Conservation (phyloP, 1,140 invertebrate species). For the Trichogramma pretiosum region DNA sequence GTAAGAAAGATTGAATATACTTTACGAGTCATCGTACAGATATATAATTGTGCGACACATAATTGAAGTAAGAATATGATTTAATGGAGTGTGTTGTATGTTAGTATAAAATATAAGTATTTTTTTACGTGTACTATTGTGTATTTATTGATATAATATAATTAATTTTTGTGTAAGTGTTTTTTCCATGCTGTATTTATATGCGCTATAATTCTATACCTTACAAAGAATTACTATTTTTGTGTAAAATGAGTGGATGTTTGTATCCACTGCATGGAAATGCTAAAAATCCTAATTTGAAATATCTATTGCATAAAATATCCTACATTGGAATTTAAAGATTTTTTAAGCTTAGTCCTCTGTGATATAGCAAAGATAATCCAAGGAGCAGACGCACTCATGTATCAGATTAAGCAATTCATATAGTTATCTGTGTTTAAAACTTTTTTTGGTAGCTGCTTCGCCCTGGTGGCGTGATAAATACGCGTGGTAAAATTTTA, state of each 20-base stretch:
- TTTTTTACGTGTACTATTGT: conserved; percentile 38
- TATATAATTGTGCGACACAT: conserved; percentile 7
- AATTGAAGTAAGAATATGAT: too few species aligned
- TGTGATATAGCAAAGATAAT: conserved; percentile 37
- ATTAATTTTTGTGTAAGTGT: too few species aligned
- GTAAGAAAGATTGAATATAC: conserved; percentile 18
- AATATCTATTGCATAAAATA: conserved; percentile 32
- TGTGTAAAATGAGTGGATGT: conserved; percentile 11
- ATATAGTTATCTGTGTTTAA: conserved; percentile 16
- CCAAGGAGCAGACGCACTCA: conserved; percentile 28
- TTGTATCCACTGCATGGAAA: too few species aligned
- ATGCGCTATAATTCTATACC: conserved; percentile 22
- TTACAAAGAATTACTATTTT: conserved; percentile 2
- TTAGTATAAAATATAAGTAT: conserved; percentile 37
- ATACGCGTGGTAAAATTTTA: too few species aligned
- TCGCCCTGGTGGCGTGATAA: conserved; percentile 18
- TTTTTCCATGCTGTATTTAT: conserved; percentile 26
- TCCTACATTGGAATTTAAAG: too few species aligned
- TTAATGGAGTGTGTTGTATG: conserved; percentile 20
- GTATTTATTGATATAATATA: too few species aligned
- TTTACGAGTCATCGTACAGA: conserved; percentile 18
- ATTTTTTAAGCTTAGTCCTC: conserved; percentile 31
- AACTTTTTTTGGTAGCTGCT: conserved; percentile 16
- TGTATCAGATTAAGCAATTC: conserved; percentile 18
- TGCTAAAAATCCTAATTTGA: conserved; percentile 36